Evolutionary conservation across 2,888 invertebrate species (phyloP).

Genomic region (Erebia ligea): DNA sequence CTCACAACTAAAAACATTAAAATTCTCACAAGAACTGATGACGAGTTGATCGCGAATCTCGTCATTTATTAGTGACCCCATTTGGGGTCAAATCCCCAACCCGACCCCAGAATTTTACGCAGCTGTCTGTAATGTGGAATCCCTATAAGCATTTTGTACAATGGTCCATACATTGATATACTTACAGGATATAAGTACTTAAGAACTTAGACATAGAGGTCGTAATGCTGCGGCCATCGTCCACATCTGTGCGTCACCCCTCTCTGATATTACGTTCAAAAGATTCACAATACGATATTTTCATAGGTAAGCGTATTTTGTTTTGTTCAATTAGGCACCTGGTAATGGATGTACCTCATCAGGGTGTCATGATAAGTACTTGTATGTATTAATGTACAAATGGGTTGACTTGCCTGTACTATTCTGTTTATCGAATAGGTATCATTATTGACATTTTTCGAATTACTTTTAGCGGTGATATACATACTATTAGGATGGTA

Average conservation of each 20-base stretch:
- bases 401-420: too few species aligned
- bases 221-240: slow-evolving; percentile 25
- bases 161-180: slow-evolving; percentile 26
- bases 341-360: not conserved
- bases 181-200: slow-evolving; percentile 27
- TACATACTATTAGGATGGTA: too few species aligned
- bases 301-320: slow-evolving; percentile 2
- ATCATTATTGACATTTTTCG: too few species aligned
- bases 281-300: slow-evolving; percentile 29
- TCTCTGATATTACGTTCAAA: slow-evolving; percentile 23
- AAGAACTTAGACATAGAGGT: slow-evolving; percentile 21
- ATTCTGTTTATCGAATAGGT: too few species aligned
- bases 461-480: too few species aligned
- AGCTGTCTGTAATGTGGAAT: slow-evolving; percentile 37
- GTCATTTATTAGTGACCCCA: slow-evolving; percentile 37
- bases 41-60: slow-evolving; percentile 34
- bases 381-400: not conserved
- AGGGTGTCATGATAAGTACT: not conserved
- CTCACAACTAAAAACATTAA: too few species aligned
- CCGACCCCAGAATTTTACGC: slow-evolving; percentile 36
- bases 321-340: slow-evolving; percentile 12
- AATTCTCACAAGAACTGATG: not conserved
- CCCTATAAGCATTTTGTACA: slow-evolving; percentile 28
- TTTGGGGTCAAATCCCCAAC: slow-evolving; percentile 29
- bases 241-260: slow-evolving; percentile 26